Conservation (phyloP, 2,113 vertebrate genomes). For the Centropristis striata region DNA sequence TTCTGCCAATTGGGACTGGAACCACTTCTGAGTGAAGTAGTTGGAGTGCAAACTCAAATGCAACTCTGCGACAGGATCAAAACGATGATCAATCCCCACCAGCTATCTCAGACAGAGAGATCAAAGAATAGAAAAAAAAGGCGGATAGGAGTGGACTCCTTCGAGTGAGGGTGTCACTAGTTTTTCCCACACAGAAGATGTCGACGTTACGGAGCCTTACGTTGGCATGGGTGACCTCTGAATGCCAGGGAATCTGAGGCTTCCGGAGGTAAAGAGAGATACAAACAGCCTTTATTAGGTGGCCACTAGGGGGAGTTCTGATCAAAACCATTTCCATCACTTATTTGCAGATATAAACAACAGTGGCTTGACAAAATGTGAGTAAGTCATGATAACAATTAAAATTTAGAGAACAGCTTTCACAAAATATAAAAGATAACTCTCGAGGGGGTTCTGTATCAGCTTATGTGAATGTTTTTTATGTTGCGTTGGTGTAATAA, state of each 20-base stretch:
- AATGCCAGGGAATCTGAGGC: conserved; percentile 58
- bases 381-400: background rate
- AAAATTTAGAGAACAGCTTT: background rate
- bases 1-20: conserved; percentile 58
- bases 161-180: conserved; percentile 1
- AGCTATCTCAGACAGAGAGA: conserved; percentile 29
- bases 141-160: conserved; percentile 16
- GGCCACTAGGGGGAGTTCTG: conserved; percentile 65
- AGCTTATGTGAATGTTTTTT: background rate
- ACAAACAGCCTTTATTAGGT: conserved; percentile 46
- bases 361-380: background rate
- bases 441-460: background rate
- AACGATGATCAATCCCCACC: conserved; percentile 41
- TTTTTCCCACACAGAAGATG: conserved; percentile 39
- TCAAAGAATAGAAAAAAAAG: conserved; percentile 30
- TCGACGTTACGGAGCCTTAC: conserved; percentile 54
- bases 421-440: background rate
- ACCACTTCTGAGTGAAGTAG: conserved; percentile 27
- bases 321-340: conserved; percentile 38
- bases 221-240: conserved; percentile 52
- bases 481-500: background rate
- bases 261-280: conserved; percentile 55
- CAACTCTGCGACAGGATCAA: conserved; percentile 47
- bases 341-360: conserved; percentile 11
- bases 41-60: conserved; percentile 28